Base-by-base conservation (phyloP, 2,113 vertebrate species). In the Chaetodon trifascialis region DNA sequence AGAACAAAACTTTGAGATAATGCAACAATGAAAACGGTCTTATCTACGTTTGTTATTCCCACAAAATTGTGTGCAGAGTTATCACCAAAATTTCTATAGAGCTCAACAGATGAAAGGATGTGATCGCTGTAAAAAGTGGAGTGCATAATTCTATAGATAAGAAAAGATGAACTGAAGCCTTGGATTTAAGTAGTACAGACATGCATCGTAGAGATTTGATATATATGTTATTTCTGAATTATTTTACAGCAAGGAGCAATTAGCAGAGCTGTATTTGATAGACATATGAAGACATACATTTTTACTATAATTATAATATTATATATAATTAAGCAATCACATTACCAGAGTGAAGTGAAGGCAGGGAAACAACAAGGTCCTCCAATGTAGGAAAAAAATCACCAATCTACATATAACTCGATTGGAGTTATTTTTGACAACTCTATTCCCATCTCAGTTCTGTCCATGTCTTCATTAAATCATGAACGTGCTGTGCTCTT, bases 1-100 rank as follows among this genome's bases (percentile, higher is more conserved):
- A 80, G 82, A 88, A 83, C 64, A 86, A 86, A 86, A 81, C 51
- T 76, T 73, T 65, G 54, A 85, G 71, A 88, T 82, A 83, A 76
- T 77, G 34, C 56, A 64, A 83, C 71, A 85, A 71, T 87, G 75
- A 83, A 82, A 77, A 47, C 0, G 1, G 17, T 52, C 73, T 83
- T 72, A 81, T 91, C 80, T 36, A 58, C 49, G 52, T 84, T 73
- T 72, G 56, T 85, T 87, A 69, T 69, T 78, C 67, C 81, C 30
- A 55, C 11, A 38, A 59, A 89, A 67, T 30, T 70, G 70, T 73
- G 77, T 56, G 56, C n/a, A 38, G 56, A 84, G 82, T 88, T 89
- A 86, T 91, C 90, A 72, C 23, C 7, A 7, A 34, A 64, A 10
- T 25, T 25, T 72, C 66, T 79, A 73, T 36, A 17, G 36, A 60